Evolutionary conservation across 2,797 vertebrate genomes (phyloP).

Genomic region (Nyctibius grandis): DNA sequence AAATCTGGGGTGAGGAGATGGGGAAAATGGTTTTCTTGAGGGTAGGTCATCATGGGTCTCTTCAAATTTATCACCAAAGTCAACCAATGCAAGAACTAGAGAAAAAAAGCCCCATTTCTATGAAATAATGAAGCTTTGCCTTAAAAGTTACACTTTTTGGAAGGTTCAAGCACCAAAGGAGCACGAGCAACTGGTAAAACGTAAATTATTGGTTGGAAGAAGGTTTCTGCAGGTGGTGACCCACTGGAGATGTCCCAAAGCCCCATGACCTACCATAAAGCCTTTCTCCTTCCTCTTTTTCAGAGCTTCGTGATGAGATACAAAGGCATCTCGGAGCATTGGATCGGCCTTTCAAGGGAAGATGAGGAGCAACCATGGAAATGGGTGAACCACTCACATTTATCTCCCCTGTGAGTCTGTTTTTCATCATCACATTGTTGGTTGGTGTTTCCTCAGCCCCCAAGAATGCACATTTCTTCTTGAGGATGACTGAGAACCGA

Average conservation of each 20-base stretch:
- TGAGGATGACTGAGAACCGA: background rate
- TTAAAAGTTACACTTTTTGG: background rate
- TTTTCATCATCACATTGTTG: background rate
- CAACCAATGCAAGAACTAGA: background rate
- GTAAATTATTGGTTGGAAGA: background rate
- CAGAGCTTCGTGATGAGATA: conserved; percentile 19
- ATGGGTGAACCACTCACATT: background rate
- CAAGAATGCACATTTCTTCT: background rate
- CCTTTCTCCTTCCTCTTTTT: background rate
- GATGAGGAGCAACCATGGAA: background rate
- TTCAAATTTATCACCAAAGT: background rate
- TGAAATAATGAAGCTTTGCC: background rate
- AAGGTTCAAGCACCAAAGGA: background rate
- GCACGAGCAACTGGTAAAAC: accelerated
- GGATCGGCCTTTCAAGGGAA: background rate
- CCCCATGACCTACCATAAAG: background rate
- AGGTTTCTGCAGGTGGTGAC: background rate
- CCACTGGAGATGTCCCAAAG: background rate
- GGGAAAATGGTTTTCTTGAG: background rate
- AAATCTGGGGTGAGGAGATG: background rate
- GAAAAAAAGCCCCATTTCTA: background rate
- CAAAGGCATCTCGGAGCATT: background rate
- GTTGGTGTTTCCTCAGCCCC: background rate
- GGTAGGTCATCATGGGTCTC: background rate
- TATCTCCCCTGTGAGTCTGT: background rate